Evolutionary conservation across 2,113 vertebrate genomes (phyloP), one percentile per base, ranked within the genome.

Genomic region (Tympanuchus pallidicinctus): DNA sequence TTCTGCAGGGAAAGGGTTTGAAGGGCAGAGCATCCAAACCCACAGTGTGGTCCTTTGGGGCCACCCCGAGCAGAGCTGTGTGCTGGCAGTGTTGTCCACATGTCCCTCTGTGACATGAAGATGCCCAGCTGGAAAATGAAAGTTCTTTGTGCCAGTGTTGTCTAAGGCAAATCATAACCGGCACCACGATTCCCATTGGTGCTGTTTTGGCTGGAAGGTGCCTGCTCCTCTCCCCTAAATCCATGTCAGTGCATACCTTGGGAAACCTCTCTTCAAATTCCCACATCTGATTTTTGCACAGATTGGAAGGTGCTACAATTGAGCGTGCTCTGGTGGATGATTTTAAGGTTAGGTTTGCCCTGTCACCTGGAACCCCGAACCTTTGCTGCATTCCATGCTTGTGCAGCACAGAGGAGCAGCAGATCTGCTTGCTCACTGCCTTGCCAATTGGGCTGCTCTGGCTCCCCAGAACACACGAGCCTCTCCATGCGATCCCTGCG

Each of bases 11-110:
- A 28, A 19, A 28, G 38, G 61, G 7, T 40, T 40, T 40, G 36
- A 64, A 64, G 25, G 5, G 61, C 30, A 0, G 0, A 67, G 66
- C 48, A 4, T 30, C 78, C 77, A 1, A 15, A 11, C 24, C 40
- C 17, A 19, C 1, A 0, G 18, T 4, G 11, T 59, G 56, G 0
- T 0, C 27, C 47, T 56, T 28, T 2, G 13, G 0, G 0, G 52
- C 28, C 13, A 3, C 8, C 38, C 20, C 1, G 0, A 1, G 43
- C 2, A 4, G 2, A 8, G 54, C 8, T 0, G 38, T 77, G 13
- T 20, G 59, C 81, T 48, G 48, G 36, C 32, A 5, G 75, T 6
- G 21, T 48, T 48, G 48, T 19, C 61, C 38, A 2, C 5, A 0
- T 1, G 71, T 9, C 27, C 4, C 69, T 0, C 4, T 1, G 57